phyloP scores from a whole-genome alignment of 1,140 invertebrate genomes.

The Drosophila athabasca region DNA sequence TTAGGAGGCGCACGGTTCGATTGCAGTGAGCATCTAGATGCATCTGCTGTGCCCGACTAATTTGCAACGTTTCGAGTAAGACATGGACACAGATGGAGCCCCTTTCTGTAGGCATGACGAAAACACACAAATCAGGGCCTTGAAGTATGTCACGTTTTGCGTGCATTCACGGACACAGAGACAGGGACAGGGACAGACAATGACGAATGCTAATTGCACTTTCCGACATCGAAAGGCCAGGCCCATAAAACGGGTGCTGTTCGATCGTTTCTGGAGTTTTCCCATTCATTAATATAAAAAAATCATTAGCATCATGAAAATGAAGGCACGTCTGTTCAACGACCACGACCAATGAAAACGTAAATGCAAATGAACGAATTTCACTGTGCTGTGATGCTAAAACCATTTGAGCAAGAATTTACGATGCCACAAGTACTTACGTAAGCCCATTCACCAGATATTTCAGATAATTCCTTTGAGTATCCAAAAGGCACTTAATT shows the following conservation, averaged over 20 bases:
- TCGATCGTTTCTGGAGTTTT: conserved; percentile 20
- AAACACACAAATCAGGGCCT: conserved; percentile 19
- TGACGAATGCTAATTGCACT: conserved; percentile 59
- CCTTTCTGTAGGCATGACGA: neutral
- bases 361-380: conserved; percentile 33
- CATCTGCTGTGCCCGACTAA: conserved; percentile 13
- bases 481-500: too few species aligned
- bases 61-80: conserved; percentile 13
- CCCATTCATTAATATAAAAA: conserved; percentile 32
- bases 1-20: conserved; percentile 11
- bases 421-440: neutral
- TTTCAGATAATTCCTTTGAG: too few species aligned
- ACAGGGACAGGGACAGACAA: conserved; percentile 20
- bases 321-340: conserved; percentile 2
- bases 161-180: conserved; percentile 35
- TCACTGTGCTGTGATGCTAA: conserved; percentile 27
- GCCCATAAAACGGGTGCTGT: conserved; percentile 20
- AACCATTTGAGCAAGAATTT: conserved; percentile 8
- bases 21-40: conserved; percentile 15
- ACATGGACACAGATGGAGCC: conserved; percentile 15
- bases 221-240: conserved; percentile 23
- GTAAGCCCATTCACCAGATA: too few species aligned
- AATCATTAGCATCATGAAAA: conserved; percentile 27
- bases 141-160: conserved; percentile 60
- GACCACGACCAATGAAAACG: conserved; percentile 20